Evolutionary conservation across 2,888 invertebrate species (phyloP), one percentile per base, ranked within the genome.

Genomic region (Thecophora atra): DNA sequence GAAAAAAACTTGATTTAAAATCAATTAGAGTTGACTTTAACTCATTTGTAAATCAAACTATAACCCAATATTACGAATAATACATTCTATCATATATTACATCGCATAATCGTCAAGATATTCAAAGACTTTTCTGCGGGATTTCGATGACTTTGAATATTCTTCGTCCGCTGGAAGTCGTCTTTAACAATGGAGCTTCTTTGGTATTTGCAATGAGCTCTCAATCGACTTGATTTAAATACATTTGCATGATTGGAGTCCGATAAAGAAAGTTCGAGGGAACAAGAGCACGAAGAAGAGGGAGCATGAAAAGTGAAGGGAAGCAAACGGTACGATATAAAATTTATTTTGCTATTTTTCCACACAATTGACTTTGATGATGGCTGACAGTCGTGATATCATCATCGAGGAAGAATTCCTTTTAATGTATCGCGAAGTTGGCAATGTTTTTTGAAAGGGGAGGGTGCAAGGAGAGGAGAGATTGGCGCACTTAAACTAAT

Each of bases 281-380:
- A 42, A 44, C 5, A 21, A 44, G 30, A 2, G 42, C 21, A 64
- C 44, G 47, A 5, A 64, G 24, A 44, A 44, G n/a, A 13, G 4
- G 62, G 4, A 63, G 21, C 21, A 11, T 24, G 47, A 2, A 21
- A 5, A 6, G 37, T 30, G 17, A 21, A 47, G 44, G 58, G 44
- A 15, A 21, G 17, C 24, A 17, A 58, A 44, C 62, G 64, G n/a
- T 56, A n/a, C 68, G 72, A 54, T 64, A 64, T n/a, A 63, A 69
- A 68, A 72, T 72, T 72, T 54, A 67, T 75, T 73, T 80, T 77
- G 77, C 78, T 79, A 79, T 81, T 83, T 83, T 84, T 83, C 83
- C 83, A 79, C 81, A 81, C 83, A 84, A 84, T 84, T 83, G 81
- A 83, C 80, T 83, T 83, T 83, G 81, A 83, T 80, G 82, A 81